phyloP scores from a whole-genome alignment of 2,113 vertebrate genomes.

The Entelurus aequoreus region DNA sequence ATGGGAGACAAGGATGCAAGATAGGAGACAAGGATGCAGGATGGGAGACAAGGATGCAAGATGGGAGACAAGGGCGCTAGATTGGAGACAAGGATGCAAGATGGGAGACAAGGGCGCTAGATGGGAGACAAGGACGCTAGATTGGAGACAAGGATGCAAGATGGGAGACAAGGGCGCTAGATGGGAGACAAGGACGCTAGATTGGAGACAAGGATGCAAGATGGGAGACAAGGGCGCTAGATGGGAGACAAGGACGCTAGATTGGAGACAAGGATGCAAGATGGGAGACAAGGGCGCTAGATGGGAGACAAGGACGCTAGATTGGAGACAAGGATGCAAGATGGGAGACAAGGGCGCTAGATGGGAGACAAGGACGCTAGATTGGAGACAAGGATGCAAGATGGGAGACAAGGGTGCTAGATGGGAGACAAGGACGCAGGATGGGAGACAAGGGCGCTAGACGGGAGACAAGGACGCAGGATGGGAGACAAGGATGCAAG shows the following conservation, averaged over 20 bases:
- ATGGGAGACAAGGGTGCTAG: background rate
- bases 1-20: too few species aligned
- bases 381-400: background rate
- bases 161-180: background rate
- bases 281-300: too few species aligned
- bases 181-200: background rate
- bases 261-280: background rate
- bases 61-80: constrained; percentile 2
- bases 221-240: background rate
- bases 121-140: background rate
- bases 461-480: background rate
- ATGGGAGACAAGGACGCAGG: constrained; percentile 1
- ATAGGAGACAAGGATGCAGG: too few species aligned
- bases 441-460: background rate
- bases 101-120: background rate
- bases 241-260: background rate
- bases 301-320: background rate
- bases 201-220: constrained; percentile 2
- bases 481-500: background rate
- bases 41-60: background rate
- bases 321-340: background rate
- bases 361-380: background rate
- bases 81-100: background rate
- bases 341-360: background rate
- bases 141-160: background rate